Evolutionary conservation across 2,888 invertebrate species (phyloP), one percentile per base, ranked within the genome.

Genomic region (Hedya salicella): DNA sequence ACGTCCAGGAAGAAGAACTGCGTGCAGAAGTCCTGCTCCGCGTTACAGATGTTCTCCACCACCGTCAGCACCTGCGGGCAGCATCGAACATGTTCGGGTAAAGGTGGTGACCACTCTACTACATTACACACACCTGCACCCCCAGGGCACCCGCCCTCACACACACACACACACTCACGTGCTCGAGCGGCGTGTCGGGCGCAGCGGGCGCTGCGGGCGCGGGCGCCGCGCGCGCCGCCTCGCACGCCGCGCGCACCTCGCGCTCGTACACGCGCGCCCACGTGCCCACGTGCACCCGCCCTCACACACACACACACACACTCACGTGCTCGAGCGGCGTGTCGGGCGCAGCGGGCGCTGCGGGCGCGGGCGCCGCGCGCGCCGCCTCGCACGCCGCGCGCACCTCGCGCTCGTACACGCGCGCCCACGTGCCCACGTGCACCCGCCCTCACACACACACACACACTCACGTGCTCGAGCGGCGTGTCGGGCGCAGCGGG

Each of bases 11-110:
- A 96, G 85, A 99, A 98, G 91, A 99, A 99, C 69, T 95, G 94
- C 16, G 97, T 95, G 83, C 98, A 98, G 88, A 99, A 99, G 73
- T 97, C 96, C 89, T 99, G 98, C 85, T 99, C 99, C 21, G 97
- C 96, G 71, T 98, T 93, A 81, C 98, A 98, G 62, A 98, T 95
- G 3, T 97, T 96, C 82, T 98, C 98, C 70, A 99, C 93, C 80
- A 98, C 96, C 14, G 96, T 96, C 67, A 99, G 93, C 60, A 98
- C 96, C 86, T 96, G 79, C 2, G 19, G 39, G 25, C 40, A n/a
- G 9, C 25, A 25, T 6, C 25, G 25, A 25, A n/a, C n/a, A n/a
- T n/a, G n/a, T n/a, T n/a, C n/a, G n/a, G n/a, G n/a, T n/a, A n/a
- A n/a, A n/a, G n/a, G n/a, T n/a, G n/a, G n/a, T n/a, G n/a, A n/a